Percentiles rank a stretch among this genome's conserved stretches.
phyloP scores from a whole-genome alignment of 2,888 invertebrate genomes.

The Epiperipatus broadwayi region DNA sequence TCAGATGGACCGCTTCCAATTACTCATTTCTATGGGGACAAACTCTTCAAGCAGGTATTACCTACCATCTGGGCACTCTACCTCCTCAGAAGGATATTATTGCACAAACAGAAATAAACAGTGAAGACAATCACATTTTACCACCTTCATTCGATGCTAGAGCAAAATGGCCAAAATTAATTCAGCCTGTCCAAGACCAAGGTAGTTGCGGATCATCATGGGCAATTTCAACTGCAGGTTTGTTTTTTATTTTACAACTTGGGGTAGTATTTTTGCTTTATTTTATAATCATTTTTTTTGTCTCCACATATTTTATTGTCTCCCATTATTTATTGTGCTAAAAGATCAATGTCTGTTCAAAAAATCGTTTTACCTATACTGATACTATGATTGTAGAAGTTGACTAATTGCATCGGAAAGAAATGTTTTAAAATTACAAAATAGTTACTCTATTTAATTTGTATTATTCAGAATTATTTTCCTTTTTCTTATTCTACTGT shows the following conservation, averaged over 20 bases:
- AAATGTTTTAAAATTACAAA: no score
- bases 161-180: slow-evolving; percentile 48
- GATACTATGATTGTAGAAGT: no score
- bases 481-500: no score
- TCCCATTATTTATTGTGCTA: no score
- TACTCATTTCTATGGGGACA: slow-evolving; percentile 65
- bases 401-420: no score
- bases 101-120: slow-evolving; percentile 18
- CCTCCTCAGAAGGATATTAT: not conserved
- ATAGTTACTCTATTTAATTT: no score
- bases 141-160: slow-evolving; percentile 57
- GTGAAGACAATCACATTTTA: slow-evolving; percentile 30
- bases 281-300: no score
- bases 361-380: no score
- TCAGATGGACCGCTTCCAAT: slow-evolving; percentile 59
- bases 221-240: slow-evolving; percentile 61
- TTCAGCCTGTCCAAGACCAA: slow-evolving; percentile 42
- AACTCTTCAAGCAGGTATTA: slow-evolving; percentile 57
- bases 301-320: no score
- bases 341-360: no score
- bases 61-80: slow-evolving; percentile 48
- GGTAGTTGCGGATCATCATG: slow-evolving; percentile 71
- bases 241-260: not conserved
- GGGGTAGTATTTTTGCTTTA: no score
- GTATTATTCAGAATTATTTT: no score